A percentile compares a stretch with the other conserved stretches of the same genome.
These are phyloP conservation scores for Etia nguti DNA, from an alignment of 2,113 vertebrate species.

Conservation along the genomic window DNA sequence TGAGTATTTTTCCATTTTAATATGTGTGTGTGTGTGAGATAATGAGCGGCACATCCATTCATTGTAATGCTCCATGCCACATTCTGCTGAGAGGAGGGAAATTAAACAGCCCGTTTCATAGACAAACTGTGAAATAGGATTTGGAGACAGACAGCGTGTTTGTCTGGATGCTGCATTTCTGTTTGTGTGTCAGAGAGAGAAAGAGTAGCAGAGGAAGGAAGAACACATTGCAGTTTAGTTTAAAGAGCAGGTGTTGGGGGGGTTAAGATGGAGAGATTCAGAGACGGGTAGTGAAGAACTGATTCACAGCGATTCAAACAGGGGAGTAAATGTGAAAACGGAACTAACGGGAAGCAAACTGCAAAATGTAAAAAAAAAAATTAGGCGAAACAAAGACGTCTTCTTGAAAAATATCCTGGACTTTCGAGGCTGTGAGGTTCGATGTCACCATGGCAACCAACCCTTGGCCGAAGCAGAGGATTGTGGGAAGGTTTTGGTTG, in stretches of 20 bases:
- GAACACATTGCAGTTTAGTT: background rate
- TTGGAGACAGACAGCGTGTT: constrained; percentile 18
- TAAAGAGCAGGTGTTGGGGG: background rate
- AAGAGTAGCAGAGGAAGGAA: background rate
- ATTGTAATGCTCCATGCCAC: background rate
- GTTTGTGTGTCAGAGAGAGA: constrained; percentile 13
- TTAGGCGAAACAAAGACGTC: background rate
- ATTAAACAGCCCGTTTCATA: constrained; percentile 26
- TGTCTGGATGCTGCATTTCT: background rate
- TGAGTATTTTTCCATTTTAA: background rate
- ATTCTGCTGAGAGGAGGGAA: constrained; percentile 14
- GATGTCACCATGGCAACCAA: constrained; percentile 30
- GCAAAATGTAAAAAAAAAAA: background rate
- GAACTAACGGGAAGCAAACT: background rate
- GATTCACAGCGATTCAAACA: background rate
- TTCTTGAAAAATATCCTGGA: background rate
- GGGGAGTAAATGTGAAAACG: background rate
- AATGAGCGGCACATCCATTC: constrained; percentile 23
- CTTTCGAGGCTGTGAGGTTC: background rate
- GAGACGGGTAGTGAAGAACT: background rate
- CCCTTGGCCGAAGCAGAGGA: constrained; percentile 33
- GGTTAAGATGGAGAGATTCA: background rate
- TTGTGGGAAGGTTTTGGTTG: constrained; percentile 54
- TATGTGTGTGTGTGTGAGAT: background rate
- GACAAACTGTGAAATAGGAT: constrained; percentile 56